Conservation (phyloP, 2,797 vertebrate genomes). For the Phyllotis vaccarum region DNA sequence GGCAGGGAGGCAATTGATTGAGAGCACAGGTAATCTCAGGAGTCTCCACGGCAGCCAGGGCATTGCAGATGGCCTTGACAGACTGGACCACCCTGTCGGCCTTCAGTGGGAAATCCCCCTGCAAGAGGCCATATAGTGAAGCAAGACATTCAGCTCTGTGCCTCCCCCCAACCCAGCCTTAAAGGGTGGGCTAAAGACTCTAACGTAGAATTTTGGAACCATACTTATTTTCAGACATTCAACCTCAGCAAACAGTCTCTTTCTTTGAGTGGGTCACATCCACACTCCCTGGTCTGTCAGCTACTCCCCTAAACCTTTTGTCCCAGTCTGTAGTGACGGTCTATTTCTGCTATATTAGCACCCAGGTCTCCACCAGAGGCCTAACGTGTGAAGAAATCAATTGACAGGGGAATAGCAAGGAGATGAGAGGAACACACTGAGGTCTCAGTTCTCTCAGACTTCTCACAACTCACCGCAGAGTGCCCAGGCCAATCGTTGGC, state of each 20-base stretch:
- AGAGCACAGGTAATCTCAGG: constrained; percentile 95
- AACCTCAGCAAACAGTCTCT: background rate
- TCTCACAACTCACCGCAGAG: background rate
- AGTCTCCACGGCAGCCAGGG: constrained; percentile 94
- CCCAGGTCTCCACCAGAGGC: background rate
- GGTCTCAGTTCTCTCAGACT: background rate
- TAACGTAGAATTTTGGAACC: background rate
- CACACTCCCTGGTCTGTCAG: background rate
- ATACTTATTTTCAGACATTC: background rate
- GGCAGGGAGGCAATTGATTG: constrained; percentile 96
- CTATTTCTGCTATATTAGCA: background rate
- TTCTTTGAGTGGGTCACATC: background rate
- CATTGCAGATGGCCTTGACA: constrained; percentile 96
- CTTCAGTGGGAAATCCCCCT: constrained; percentile 92
- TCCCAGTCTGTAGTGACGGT: background rate
- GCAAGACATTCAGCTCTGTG: background rate
- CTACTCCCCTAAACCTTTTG: background rate
- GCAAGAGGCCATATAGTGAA: background rate
- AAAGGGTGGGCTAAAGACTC: background rate
- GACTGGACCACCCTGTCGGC: constrained; percentile 97
- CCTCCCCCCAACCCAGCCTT: background rate
- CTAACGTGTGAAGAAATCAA: background rate
- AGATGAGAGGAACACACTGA: background rate
- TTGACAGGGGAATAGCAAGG: background rate
- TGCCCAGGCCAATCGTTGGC: background rate